Base-by-base conservation (phyloP, 2,797 vertebrate genomes). In the Kryptolebias ocellatus region DNA sequence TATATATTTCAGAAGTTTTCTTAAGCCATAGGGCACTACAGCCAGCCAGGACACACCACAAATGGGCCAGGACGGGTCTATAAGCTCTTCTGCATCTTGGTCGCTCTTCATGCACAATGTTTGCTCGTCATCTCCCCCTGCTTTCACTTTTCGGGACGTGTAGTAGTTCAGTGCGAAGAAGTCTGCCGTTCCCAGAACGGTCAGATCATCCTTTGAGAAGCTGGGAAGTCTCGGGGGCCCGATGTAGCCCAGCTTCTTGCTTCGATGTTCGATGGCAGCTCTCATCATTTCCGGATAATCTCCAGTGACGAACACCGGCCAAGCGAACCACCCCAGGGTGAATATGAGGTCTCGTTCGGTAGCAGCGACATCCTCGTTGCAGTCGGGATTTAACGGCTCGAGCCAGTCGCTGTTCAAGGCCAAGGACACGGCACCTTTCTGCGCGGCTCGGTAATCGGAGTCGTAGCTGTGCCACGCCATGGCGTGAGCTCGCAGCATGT, bases 81-180 rank as follows among this genome's bases (percentile, higher is more conserved):
- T 29, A 52, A 94, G 80, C 46, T 82, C 52, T 14, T 92, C 89
- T 7, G 85, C 75, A 57, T 91, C 89, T 28, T 17, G 63, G 63
- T 95, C 93, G 1, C 76, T 62, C 37, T 80, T 76, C 62, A 94
- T 58, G 63, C 82, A 82, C 54, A 86, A 42, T 5, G 52, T 78
- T 54, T 66, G 39, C 24, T 62, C 24, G 9, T 57, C 14, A 5
- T 76, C 85, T 44, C 84, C 77, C 37, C 82, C 65, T 37, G 88
- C 15, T 78, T 68, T 93, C 45, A 94, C 89, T 80, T 94, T 94
- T 15, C 92, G 84, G 51, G 94, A 89, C 0, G 93, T 95, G 14
- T 96, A 96, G 84, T 95, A 95, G 56, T 96, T 95, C 37, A 96
- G 64, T 0, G 94, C 93, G 72, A 96, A 96, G 74, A 96, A 96